A percentile compares a stretch with the other conserved stretches of the same genome.
Conservation (phyloP, 2,113 vertebrate genomes). For the Mixornis gularis region DNA sequence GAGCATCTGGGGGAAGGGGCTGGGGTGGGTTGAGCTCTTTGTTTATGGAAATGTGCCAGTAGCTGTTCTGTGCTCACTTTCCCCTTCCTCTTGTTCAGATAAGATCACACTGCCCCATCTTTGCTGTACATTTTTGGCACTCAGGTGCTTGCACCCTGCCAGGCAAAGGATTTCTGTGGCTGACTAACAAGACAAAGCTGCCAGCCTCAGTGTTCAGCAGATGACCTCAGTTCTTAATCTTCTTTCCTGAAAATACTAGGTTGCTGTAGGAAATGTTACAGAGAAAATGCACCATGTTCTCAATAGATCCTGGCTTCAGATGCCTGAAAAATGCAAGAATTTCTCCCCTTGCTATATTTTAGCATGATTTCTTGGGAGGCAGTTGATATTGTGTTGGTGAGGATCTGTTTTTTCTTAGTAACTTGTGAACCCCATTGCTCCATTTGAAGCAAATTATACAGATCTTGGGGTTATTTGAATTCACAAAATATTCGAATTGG, state of each 20-base stretch:
- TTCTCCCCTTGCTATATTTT: background rate
- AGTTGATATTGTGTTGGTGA: background rate
- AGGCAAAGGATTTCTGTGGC: background rate
- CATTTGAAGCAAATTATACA: background rate
- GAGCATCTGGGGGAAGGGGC: background rate
- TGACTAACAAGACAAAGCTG: slow-evolving; percentile 30
- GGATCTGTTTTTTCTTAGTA: background rate
- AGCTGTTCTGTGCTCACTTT: background rate
- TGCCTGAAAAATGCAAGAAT: background rate
- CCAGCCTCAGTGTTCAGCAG: background rate
- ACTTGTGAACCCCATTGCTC: accelerated
- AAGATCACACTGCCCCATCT: background rate
- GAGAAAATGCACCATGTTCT: background rate
- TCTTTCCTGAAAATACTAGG: slow-evolving; percentile 1
- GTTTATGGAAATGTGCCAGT: background rate
- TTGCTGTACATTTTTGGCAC: background rate
- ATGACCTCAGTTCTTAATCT: slow-evolving; percentile 16
- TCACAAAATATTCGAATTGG: background rate
- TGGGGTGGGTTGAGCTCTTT: background rate
- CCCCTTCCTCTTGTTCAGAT: background rate
- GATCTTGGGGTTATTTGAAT: background rate
- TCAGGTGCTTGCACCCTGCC: background rate
- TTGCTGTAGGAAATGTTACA: background rate
- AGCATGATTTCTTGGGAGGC: background rate
- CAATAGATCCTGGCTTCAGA: background rate